These are phyloP conservation scores for Ptychadena robeensis DNA, from an alignment of 2,797 vertebrate genomes.

Conservation along the genomic window DNA sequence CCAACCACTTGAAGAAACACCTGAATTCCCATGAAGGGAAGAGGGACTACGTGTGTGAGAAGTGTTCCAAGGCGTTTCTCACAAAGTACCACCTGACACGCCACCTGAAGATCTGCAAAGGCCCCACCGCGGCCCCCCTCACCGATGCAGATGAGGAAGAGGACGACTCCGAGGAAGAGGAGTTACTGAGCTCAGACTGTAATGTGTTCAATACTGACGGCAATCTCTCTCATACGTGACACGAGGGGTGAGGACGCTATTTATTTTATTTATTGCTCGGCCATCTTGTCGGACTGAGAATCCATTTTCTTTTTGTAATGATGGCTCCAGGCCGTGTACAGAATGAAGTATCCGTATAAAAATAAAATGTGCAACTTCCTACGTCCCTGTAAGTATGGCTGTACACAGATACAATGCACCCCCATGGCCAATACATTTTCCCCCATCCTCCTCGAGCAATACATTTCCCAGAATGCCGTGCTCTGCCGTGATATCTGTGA, in stretches of 20 bases:
- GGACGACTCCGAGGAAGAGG: conserved; percentile 77
- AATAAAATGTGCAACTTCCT: conserved; percentile 4
- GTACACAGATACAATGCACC: no score
- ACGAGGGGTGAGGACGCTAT: background rate
- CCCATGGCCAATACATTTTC: no score
- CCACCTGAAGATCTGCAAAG: conserved; percentile 98
- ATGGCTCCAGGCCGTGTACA: conserved; percentile 4
- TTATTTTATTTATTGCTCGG: conserved; percentile 53
- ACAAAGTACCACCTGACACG: conserved; percentile 98
- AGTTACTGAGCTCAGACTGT: conserved; percentile 68
- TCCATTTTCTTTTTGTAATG: background rate
- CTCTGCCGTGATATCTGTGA: no score
- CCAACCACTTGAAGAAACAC: conserved; percentile 96
- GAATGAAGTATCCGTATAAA: background rate
- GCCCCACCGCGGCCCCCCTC: conserved; percentile 79
- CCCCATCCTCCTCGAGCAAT: no score
- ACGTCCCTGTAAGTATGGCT: no score
- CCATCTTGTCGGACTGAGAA: background rate
- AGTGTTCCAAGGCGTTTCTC: conserved; percentile 96
- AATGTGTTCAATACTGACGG: conserved; percentile 21
- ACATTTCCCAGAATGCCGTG: no score
- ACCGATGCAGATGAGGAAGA: conserved; percentile 81
- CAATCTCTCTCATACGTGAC: conserved; percentile 48
- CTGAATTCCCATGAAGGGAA: conserved; percentile 97
- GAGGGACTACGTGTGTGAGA: conserved; percentile 96